These are phyloP conservation scores for Onychostoma macrolepis DNA, from an alignment of 2,113 vertebrate species.

Conservation along the genomic window DNA sequence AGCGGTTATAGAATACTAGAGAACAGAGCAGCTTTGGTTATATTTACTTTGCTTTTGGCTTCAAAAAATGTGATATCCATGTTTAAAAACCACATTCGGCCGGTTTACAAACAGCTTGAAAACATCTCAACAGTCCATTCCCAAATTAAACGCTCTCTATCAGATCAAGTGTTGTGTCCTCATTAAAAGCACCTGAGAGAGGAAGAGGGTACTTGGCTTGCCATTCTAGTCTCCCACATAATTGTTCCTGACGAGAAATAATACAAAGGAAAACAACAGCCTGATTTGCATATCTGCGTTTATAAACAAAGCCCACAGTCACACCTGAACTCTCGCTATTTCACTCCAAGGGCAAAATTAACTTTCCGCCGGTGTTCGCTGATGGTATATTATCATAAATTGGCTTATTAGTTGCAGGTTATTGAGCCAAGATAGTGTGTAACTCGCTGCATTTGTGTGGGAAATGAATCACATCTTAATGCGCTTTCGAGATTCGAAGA, in stretches of 20 bases:
- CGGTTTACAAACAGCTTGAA: not conserved
- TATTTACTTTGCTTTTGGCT: not conserved
- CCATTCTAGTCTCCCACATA: conserved; percentile 16
- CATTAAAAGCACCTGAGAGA: conserved; percentile 16
- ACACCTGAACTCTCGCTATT: conserved; percentile 56
- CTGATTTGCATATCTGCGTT: conserved; percentile 57
- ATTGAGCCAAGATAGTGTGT: conserved; percentile 69
- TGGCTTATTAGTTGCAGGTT: conserved; percentile 71
- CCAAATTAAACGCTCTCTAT: conserved; percentile 18
- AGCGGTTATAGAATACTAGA: conserved; percentile 57
- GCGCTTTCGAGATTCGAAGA: conserved; percentile 75
- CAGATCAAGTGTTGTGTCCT: conserved; percentile 31
- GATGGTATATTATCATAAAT: conserved; percentile 68
- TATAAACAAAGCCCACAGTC: conserved; percentile 49
- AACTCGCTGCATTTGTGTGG: conserved; percentile 48
- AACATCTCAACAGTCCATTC: conserved; percentile 1
- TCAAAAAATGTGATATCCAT: not conserved
- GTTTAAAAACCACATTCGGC: not conserved
- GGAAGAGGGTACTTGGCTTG: conserved; percentile 23
- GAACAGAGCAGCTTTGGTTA: not conserved
- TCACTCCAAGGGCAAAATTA: conserved; percentile 55
- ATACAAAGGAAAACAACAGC: conserved; percentile 42
- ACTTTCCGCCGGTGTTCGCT: conserved; percentile 56
- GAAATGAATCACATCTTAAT: conserved; percentile 71
- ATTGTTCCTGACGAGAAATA: conserved; percentile 30